Evolutionary conservation across 2,113 vertebrate genomes (phyloP).

Genomic region (Catagonus wagneri): DNA sequence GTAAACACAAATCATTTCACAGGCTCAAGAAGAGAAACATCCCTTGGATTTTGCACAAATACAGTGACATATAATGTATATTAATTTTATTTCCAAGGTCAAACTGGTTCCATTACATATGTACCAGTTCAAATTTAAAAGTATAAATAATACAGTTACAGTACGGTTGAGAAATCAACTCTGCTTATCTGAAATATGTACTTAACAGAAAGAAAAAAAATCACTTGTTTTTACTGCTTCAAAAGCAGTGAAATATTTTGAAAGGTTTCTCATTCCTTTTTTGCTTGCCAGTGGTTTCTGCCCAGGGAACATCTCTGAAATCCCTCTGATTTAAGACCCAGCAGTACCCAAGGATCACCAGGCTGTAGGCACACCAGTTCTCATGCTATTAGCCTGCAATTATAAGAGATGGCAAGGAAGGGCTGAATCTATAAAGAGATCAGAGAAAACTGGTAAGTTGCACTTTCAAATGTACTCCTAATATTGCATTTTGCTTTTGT

Average conservation of each 20-base stretch:
- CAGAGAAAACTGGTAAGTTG: not conserved
- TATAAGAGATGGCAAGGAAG: not conserved
- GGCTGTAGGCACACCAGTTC: not conserved
- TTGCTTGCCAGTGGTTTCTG: not conserved
- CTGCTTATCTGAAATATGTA: not conserved
- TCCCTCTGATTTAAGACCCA: not conserved
- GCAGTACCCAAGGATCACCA: not conserved
- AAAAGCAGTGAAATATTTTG: not conserved
- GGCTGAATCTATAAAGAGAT: not conserved
- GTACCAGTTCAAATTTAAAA: not conserved
- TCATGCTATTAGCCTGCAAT: not conserved
- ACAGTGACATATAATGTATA: not conserved
- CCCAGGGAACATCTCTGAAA: not conserved
- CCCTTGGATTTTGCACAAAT: not conserved
- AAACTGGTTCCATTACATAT: not conserved
- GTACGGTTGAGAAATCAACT: not conserved
- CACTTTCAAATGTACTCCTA: not conserved
- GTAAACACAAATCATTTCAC: not conserved
- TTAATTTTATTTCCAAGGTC: conserved; percentile 14
- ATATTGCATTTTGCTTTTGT: not conserved
- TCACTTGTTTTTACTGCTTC: not conserved
- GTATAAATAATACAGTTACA: not conserved
- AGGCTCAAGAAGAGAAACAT: not conserved
- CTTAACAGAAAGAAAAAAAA: not conserved
- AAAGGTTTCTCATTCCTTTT: conserved; percentile 8